phyloP scores from a whole-genome alignment of 2,888 invertebrate species.

The Steinernema carpocapsae region DNA sequence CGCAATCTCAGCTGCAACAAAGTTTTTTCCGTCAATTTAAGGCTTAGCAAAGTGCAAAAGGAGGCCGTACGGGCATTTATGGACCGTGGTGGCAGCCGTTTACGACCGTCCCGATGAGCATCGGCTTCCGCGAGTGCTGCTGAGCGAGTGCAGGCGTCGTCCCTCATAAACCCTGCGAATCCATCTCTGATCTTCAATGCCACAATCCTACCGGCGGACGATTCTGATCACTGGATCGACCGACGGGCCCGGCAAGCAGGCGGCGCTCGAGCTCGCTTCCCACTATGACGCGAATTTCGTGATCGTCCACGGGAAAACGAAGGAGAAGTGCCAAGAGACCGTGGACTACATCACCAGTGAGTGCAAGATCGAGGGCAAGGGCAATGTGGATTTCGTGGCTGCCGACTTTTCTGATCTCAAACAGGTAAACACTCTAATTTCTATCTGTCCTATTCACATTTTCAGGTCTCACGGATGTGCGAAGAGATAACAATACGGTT shows the following conservation, averaged over 20 bases:
- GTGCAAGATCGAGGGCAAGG: constrained; percentile 37
- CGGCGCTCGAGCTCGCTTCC: constrained; percentile 48
- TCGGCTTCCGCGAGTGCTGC: not conserved
- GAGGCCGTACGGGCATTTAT: constrained; percentile 24
- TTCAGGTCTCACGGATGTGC: constrained; percentile 60
- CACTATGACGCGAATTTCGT: constrained; percentile 60
- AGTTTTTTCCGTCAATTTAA: constrained; percentile 7
- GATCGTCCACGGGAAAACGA: constrained; percentile 63
- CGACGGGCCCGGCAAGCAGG: constrained; percentile 54
- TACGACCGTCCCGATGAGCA: constrained; percentile 25
- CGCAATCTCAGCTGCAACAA: not conserved
- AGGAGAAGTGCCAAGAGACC: constrained; percentile 56
- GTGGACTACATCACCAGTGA: constrained; percentile 41
- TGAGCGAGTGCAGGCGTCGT: not conserved
- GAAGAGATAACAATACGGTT: constrained; percentile 61
- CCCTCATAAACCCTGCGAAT: not conserved
- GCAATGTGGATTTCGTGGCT: constrained; percentile 59
- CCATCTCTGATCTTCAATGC: constrained; percentile 16
- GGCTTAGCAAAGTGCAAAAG: constrained; percentile 20
- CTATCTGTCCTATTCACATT: not conserved
- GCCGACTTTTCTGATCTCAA: constrained; percentile 60
- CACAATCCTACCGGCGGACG: constrained; percentile 48
- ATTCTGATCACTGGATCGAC: constrained; percentile 67
- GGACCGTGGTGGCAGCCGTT: constrained; percentile 30
- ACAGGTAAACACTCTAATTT: constrained; percentile 46